Base-by-base conservation (phyloP, 2,113 vertebrate genomes). In the Desmodus rotundus region DNA sequence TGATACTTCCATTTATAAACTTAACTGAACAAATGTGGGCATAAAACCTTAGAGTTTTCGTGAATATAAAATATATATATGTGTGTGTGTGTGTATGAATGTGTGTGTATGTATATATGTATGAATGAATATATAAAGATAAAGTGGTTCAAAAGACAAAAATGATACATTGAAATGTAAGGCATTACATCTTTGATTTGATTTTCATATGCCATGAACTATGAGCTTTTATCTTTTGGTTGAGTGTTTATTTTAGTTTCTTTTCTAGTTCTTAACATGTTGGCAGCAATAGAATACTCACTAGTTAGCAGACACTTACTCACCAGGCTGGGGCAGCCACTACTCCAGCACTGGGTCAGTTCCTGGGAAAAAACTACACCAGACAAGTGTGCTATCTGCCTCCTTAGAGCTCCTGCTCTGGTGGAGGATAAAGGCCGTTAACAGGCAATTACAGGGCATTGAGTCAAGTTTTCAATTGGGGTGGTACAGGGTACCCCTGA, bases 251-350 rank as follows among this genome's bases (percentile, higher is more conserved):
- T 93, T 87, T 83, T 87, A 43, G 28, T 90, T 87, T 94, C 20
- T 88, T 92, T 92, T 72, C 56, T 89, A 76, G 15, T 89, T 94
- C 16, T 82, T 92, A 65, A 94, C 76, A 77, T 72, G 28, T 83
- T 92, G 43, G 22, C 68, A 77, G 26, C 17, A 81, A 76, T 43
- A 5, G 15, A 94, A 76, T 72, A 70, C 68, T 38, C 36, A 86
- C 84, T 80, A 68, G n/a, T 70, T 92, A 61, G 45, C 14, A 87
- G 61, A 80, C 92, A 61, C 73, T 88, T 74, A 80, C 33, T 94
- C 26, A 58, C 13, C 28, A 63, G 72, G 5, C 43, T 73, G 26
- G n/a, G 43, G 14, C 17, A 80, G 33, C 41, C 14, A 73, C 56
- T 77, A 20, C 16, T n/a, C 61, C 68, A 70, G 63, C 6, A 24